Percentiles rank a stretch among this genome's conserved stretches.
These are phyloP conservation scores for Cryptus viduatorius DNA, from an alignment of 2,888 invertebrate genomes.

Conservation along the genomic window DNA sequence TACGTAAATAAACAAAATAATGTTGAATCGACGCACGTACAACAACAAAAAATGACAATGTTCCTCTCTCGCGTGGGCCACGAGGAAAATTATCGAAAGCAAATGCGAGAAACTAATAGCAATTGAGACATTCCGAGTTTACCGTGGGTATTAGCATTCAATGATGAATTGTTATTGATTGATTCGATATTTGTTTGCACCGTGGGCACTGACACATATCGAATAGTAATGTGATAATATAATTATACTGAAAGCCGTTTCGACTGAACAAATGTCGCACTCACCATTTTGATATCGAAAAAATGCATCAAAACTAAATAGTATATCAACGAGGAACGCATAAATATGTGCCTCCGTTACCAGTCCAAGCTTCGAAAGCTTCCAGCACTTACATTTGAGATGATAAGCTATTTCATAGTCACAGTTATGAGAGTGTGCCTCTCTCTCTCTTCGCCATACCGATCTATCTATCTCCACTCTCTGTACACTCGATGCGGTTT, in stretches of 20 bases:
- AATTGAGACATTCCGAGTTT: slow-evolving; percentile 75
- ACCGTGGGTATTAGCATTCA: slow-evolving; percentile 70
- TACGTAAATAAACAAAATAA: slow-evolving; percentile 22
- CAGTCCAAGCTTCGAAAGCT: too few species aligned
- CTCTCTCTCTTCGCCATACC: not conserved
- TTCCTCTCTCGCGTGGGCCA: not conserved
- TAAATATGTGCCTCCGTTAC: too few species aligned
- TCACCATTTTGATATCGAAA: not conserved
- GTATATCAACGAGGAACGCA: too few species aligned
- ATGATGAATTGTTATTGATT: slow-evolving; percentile 81
- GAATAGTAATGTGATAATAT: slow-evolving; percentile 49
- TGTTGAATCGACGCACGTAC: slow-evolving; percentile 39
- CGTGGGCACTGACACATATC: slow-evolving; percentile 83
- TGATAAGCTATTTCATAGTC: too few species aligned
- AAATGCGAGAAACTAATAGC: slow-evolving; percentile 32
- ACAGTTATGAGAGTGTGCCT: too few species aligned
- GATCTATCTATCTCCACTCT: not conserved
- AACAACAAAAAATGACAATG: not conserved
- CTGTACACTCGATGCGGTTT: too few species aligned
- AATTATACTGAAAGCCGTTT: slow-evolving; percentile 57
- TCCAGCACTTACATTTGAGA: too few species aligned
- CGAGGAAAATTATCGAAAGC: slow-evolving; percentile 1
- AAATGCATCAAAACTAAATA: not conserved
- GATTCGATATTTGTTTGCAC: slow-evolving; percentile 85
- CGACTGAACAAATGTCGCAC: slow-evolving; percentile 17